phyloP scores from a whole-genome alignment of 2,797 vertebrate species.

The Danio albolineatus region DNA sequence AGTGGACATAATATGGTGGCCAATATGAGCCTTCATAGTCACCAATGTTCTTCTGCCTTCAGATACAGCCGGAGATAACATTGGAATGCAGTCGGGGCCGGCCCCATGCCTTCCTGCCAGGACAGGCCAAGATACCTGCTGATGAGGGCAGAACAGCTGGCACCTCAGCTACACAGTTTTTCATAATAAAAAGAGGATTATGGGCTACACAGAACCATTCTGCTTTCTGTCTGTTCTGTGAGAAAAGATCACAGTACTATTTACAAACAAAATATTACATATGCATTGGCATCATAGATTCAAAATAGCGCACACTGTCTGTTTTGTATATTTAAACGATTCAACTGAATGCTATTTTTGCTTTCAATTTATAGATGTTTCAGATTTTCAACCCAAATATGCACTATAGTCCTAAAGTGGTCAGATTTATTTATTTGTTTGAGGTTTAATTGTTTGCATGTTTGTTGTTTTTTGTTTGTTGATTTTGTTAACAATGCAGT shows the following conservation, averaged over 20 bases:
- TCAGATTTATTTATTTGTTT: no score
- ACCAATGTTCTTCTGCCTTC: slow-evolving; percentile 61
- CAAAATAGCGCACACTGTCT: background rate
- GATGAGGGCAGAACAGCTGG: slow-evolving; percentile 55
- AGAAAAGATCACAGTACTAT: slow-evolving; percentile 48
- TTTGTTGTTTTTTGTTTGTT: no score
- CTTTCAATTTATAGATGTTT: background rate
- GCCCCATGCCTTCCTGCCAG: slow-evolving; percentile 55
- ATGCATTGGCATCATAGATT: no score
- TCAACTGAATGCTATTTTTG: background rate
- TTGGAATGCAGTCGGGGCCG: slow-evolving; percentile 54
- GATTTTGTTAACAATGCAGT: no score
- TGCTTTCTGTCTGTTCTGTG: slow-evolving; percentile 52
- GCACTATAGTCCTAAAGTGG: no score
- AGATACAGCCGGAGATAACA: slow-evolving; percentile 53
- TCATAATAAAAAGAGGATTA: slow-evolving; percentile 62
- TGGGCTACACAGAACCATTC: slow-evolving; percentile 44
- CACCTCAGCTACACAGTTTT: no score
- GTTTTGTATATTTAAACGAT: background rate
- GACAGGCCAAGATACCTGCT: slow-evolving; percentile 34
- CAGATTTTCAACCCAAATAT: background rate
- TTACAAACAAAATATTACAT: slow-evolving; percentile 32
- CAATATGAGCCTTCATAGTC: slow-evolving; percentile 97
- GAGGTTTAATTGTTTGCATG: no score
- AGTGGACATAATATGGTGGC: slow-evolving; percentile 55